Percentiles rank a stretch among this genome's conserved stretches.
phyloP scores from a whole-genome alignment of 1,140 invertebrate genomes.

The Brachionus asplanchnoidis region DNA sequence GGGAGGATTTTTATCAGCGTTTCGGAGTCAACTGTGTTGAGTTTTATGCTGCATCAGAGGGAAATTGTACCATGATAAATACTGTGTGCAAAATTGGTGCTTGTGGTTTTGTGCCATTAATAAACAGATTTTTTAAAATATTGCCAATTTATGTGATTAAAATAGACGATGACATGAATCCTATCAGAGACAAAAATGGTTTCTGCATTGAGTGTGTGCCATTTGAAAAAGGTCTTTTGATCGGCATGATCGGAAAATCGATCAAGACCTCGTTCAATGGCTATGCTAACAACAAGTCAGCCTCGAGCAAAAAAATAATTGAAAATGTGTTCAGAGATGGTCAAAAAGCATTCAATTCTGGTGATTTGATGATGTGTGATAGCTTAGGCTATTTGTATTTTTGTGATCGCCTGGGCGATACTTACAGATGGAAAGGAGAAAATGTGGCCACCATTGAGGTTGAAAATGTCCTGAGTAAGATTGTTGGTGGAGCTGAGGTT shows the following conservation, averaged over 20 bases:
- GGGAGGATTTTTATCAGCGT: conserved; percentile 82
- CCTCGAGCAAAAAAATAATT: conserved; percentile 87
- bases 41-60: conserved; percentile 96
- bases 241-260: conserved; percentile 83
- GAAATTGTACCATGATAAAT: conserved; percentile 70
- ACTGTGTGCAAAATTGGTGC: conserved; percentile 17
- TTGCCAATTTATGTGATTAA: conserved; percentile 22
- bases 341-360: conserved; percentile 87
- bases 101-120: conserved; percentile 27
- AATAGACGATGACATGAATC: conserved; percentile 44
- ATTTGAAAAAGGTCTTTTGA: conserved; percentile 89
- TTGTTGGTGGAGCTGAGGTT: conserved; percentile 78
- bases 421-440: conserved; percentile 89
- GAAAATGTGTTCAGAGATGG: conserved; percentile 81
- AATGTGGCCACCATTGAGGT: conserved; percentile 97
- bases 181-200: conserved; percentile 59
- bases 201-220: conserved; percentile 73
- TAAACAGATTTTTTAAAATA: background rate
- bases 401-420: conserved; percentile 91
- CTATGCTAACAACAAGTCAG: conserved; percentile 79
- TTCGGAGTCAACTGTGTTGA: conserved; percentile 82
- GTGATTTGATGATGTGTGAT: conserved; percentile 84
- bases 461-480: conserved; percentile 76
- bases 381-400: conserved; percentile 92
- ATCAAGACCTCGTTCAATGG: conserved; percentile 63